Evolutionary conservation across 1,140 invertebrate species (phyloP).

Genomic region (Scaptomyza montana): DNA sequence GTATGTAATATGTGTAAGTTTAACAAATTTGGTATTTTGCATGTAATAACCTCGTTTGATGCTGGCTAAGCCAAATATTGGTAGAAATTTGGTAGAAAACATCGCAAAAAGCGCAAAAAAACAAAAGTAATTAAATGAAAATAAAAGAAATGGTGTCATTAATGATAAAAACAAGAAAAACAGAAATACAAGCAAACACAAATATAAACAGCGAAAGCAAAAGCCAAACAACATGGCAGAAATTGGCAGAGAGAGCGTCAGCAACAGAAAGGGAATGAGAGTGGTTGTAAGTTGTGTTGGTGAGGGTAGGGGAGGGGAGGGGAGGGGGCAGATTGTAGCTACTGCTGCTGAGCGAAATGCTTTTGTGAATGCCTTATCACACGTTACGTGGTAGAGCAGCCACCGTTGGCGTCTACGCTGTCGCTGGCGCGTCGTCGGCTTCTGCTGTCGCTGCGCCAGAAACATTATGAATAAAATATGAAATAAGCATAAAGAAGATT

Average conservation of each 20-base stretch:
- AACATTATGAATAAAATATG: slow-evolving; percentile 80
- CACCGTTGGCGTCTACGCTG: slow-evolving; percentile 4
- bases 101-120: slow-evolving; percentile 3
- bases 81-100: background rate
- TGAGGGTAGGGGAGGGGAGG: background rate
- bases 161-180: slow-evolving; percentile 42
- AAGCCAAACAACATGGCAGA: slow-evolving; percentile 47
- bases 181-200: slow-evolving; percentile 21
- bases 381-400: slow-evolving; percentile 50
- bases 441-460: slow-evolving; percentile 55
- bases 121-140: slow-evolving; percentile 4
- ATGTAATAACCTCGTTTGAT: background rate
- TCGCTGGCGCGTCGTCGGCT: slow-evolving; percentile 14
- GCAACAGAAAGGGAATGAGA: background rate
- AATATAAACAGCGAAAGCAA: slow-evolving; percentile 18
- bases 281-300: no score
- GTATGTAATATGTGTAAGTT: background rate
- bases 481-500: slow-evolving; percentile 75
- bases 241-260: slow-evolving; percentile 22
- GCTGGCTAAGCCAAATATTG: background rate
- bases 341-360: slow-evolving; percentile 26
- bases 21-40: background rate
- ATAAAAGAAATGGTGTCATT: slow-evolving; percentile 49
- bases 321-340: background rate
- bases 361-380: slow-evolving; percentile 72